These are phyloP conservation scores for Lycorma delicatula DNA, from an alignment of 1,140 invertebrate genomes.

Conservation along the genomic window DNA sequence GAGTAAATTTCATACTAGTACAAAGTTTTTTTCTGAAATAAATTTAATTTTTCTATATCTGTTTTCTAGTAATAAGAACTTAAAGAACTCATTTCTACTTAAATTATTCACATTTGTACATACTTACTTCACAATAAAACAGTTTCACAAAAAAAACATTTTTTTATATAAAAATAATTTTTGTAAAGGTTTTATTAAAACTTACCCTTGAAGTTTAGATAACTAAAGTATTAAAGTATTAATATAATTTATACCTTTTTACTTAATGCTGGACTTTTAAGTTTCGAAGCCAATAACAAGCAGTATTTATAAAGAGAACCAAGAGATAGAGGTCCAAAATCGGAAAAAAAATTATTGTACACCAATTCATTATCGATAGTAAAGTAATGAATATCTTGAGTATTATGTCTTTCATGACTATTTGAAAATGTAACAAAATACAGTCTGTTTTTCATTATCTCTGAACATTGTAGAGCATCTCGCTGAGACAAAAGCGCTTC, in stretches of 20 bases:
- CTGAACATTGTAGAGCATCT: neutral
- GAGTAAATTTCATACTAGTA: too few relatives aligned
- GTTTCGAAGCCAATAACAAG: constrained; percentile 39
- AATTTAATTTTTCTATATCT: too few relatives aligned
- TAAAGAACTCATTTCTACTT: too few relatives aligned
- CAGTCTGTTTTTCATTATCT: neutral
- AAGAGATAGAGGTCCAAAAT: constrained; percentile 94
- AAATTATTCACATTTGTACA: too few relatives aligned
- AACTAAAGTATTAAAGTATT: neutral
- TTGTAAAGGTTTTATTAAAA: too few relatives aligned
- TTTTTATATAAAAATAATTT: too few relatives aligned
- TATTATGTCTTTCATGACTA: neutral
- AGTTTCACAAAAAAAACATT: too few relatives aligned
- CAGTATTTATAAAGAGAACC: constrained; percentile 88
- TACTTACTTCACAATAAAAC: too few relatives aligned
- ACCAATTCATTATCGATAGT: constrained; percentile 82
- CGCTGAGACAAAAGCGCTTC: too few relatives aligned
- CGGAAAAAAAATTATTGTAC: constrained; percentile 94
- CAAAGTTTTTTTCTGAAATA: too few relatives aligned
- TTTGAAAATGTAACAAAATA: neutral
- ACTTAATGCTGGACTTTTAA: neutral
- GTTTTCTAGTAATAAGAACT: too few relatives aligned
- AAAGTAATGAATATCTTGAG: constrained; percentile 63
- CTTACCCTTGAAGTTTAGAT: neutral
- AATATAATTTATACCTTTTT: neutral